Conservation (phyloP, 2,888 invertebrate genomes). For the Drosophila robusta region DNA sequence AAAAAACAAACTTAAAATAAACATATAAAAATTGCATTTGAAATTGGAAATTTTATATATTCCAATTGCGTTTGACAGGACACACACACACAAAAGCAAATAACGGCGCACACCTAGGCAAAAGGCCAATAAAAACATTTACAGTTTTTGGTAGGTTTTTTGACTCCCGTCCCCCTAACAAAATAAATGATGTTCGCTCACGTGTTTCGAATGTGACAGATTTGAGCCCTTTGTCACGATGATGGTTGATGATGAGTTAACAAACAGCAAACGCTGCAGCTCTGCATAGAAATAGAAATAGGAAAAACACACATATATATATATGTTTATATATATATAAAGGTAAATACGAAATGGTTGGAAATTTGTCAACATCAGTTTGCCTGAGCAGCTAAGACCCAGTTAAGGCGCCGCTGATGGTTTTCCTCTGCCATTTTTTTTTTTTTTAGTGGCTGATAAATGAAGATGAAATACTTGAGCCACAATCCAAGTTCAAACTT, state of each 20-base stretch:
- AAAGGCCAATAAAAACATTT: constrained; percentile 64
- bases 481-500: constrained; percentile 7
- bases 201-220: constrained; percentile 80
- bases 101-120: constrained; percentile 31
- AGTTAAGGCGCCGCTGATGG: constrained; percentile 61
- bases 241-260: constrained; percentile 77
- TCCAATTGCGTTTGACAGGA: constrained; percentile 68
- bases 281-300: constrained; percentile 33
- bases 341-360: constrained; percentile 29
- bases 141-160: constrained; percentile 28
- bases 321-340: constrained; percentile 1
- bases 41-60: constrained; percentile 68
- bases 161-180: constrained; percentile 27
- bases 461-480: constrained; percentile 50
- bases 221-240: constrained; percentile 80
- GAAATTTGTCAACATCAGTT: constrained; percentile 72
- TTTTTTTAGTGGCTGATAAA: constrained; percentile 52
- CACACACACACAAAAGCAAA: constrained; percentile 21
- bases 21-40: constrained; percentile 55
- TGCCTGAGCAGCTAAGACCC: constrained; percentile 56
- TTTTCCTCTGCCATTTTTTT: constrained; percentile 7
- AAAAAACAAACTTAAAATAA: constrained; percentile 7
- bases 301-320: background rate
- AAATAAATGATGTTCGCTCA: constrained; percentile 75
- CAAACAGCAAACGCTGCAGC: constrained; percentile 65